Base-by-base conservation (phyloP, 1,140 invertebrate genomes). In the Conopomorpha cramerella region DNA sequence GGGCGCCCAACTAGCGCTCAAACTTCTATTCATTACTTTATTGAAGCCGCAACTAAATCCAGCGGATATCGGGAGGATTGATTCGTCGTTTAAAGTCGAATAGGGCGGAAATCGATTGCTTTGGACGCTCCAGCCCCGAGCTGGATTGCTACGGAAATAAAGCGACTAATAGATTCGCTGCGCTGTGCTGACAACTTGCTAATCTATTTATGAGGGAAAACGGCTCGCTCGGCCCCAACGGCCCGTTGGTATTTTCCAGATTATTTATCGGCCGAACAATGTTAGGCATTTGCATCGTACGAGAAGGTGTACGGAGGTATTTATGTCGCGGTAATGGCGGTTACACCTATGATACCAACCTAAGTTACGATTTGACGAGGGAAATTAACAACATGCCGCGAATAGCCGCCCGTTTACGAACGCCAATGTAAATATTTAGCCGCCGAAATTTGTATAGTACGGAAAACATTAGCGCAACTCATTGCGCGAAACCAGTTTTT, bases 51-150 rank as follows among this genome's bases (percentile, higher is more conserved):
- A 66, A 65, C 56, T 68, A 71, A 74, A 71, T 65, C 70, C 57
- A 49, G 32, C 53, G 61, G 56, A 66, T 70, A 65, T 63, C 59
- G 55, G 51, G 3, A 32, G 30, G 65, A 70, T 73, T 65, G 70
- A 64, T 71, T 71, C 61, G 30, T 32, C 55, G 63, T 63, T 74
- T 62, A 55, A 65, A 71, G 62, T 70, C 65, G 66, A 71, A 74
- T 71, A 74, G 63, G 58, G 64, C 64, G 70, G 70, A 74, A 74
- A 74, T 74, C 60, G 70, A 70, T 71, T 65, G 66, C 65, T 70
- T 70, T 68, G 43, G 55, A 66, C 59, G 61, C 64, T 64, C 50
- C 49, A 47, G 57, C 53, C 62, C 55, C 49, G 55, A 62, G 66
- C 68, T 63, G 58, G 65, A 54, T 46, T 45, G 48, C 43, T 2